Conservation (phyloP, 1,140 invertebrate species). For the Monochamus saltuarius region DNA sequence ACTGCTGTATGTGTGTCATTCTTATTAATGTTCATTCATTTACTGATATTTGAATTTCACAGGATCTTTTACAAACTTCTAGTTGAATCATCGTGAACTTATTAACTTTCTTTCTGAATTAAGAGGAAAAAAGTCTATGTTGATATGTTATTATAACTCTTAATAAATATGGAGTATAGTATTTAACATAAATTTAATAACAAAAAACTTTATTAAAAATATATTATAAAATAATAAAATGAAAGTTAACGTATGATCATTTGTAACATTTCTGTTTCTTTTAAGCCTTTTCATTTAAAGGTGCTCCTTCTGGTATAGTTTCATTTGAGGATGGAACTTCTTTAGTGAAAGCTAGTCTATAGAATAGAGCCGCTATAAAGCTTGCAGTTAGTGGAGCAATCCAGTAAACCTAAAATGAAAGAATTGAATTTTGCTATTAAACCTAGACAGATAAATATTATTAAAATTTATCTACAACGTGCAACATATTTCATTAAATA, state of each 20-base stretch:
- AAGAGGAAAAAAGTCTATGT: too few species aligned
- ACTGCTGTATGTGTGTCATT: too few species aligned
- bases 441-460: too few species aligned
- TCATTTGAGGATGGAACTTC: slow-evolving; percentile 27
- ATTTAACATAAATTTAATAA: background rate
- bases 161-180: background rate
- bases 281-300: slow-evolving; percentile 35
- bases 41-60: too few species aligned
- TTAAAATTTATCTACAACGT: background rate
- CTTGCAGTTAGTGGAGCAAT: slow-evolving; percentile 65
- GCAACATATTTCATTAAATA: too few species aligned
- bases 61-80: too few species aligned
- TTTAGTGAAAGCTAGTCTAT: slow-evolving; percentile 54
- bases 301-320: slow-evolving; percentile 29
- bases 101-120: too few species aligned
- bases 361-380: slow-evolving; percentile 60
- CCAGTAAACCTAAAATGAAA: slow-evolving; percentile 66
- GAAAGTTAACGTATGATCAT: background rate
- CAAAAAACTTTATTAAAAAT: background rate
- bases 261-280: background rate
- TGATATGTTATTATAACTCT: too few species aligned
- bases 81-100: too few species aligned
- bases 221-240: slow-evolving; percentile 2
- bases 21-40: too few species aligned
- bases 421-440: background rate